Base-by-base conservation (phyloP, 2,113 vertebrate species). In the Hemiscyllium ocellatum region DNA sequence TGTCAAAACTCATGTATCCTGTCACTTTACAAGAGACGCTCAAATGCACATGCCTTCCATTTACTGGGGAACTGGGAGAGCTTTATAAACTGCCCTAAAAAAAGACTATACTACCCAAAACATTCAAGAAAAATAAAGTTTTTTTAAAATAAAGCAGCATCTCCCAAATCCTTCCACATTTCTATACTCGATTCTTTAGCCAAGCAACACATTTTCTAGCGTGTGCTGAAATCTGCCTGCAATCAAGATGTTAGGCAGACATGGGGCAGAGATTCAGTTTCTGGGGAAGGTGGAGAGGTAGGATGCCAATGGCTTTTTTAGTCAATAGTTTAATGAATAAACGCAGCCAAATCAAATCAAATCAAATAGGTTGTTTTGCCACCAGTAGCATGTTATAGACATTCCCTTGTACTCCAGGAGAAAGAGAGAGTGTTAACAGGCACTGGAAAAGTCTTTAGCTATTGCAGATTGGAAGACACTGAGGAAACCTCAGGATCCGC, bases 391-490 rank as follows among this genome's bases (percentile, higher is more conserved):
- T 37, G 86, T 96, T 96, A 98, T 98, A 98, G 98, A 98, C 95
- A 97, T 97, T 97, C 97, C 97, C 98, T 98, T 98, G 98, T 98
- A 97, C 97, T 97, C 89, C 50, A 96, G 96, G 96, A 98, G 98
- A 98, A 98, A 97, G 96, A 97, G 97, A 97, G 97, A 98, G 98
- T 98, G 98, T 98, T 98, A 93, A 97, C 93, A 96, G 96, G 96
- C 96, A 97, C 96, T 96, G 95, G 95, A 96, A 96, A 95, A 68
- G 93, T 96, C 95, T 96, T 96, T 96, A 96, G 96, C 96, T 95
- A 96, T 87, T 52, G 96, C 96, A 97, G 96, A 97, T 97, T 97
- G 96, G 97, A 97, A 96, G 96, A 97, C 97, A 98, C 97, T 96
- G 96, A 96, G 95, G 96, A 97, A 96, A 96, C 72, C 96, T 96